phyloP scores from a whole-genome alignment of 2,797 vertebrate species.

The Hafferia zeledoni region DNA sequence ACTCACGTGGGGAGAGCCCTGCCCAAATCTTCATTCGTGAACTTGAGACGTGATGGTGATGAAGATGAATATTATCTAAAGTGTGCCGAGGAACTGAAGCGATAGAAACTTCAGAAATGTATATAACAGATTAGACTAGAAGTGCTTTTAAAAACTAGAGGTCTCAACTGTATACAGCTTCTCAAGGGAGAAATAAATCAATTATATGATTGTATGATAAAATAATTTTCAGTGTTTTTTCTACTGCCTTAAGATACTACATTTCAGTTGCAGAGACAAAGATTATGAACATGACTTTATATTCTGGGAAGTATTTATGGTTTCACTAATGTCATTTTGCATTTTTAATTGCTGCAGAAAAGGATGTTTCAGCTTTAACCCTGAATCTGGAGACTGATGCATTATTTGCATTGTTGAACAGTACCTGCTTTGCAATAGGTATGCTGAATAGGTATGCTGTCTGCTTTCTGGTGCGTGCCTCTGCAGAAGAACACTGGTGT shows the following conservation, averaged over 20 bases:
- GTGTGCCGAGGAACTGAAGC: neutral
- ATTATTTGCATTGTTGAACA: neutral
- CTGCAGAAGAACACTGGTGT: neutral
- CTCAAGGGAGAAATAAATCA: conserved; percentile 3
- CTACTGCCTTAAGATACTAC: neutral
- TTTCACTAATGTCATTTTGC: neutral
- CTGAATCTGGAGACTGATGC: neutral
- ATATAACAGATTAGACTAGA: neutral
- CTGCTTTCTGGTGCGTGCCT: neutral
- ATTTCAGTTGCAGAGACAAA: neutral
- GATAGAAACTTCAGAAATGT: neutral
- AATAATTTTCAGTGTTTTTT: neutral
- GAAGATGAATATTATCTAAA: neutral
- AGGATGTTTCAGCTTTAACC: neutral
- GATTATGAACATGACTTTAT: neutral
- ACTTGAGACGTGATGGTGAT: no score
- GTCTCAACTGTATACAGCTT: neutral
- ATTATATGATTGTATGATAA: neutral
- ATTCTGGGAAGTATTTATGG: neutral
- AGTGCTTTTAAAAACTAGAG: neutral
- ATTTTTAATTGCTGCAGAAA: neutral
- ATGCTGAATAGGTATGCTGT: neutral
- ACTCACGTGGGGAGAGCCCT: no score
- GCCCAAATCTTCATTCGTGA: no score
- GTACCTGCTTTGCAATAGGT: neutral